phyloP scores from a whole-genome alignment of 2,888 invertebrate genomes.

The Cosmorhoe ocellata region DNA sequence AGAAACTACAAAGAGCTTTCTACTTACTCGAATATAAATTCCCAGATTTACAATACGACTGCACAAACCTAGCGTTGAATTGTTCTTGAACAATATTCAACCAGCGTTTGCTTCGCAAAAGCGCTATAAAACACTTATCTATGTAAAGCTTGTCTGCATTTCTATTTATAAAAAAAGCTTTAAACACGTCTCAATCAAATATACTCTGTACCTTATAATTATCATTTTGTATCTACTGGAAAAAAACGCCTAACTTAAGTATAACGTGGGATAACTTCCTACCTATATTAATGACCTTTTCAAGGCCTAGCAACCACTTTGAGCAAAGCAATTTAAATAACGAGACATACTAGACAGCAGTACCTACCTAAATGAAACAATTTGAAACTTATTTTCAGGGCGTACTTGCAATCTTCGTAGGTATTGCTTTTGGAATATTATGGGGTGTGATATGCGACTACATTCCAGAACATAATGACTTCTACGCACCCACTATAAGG shows the following conservation, averaged over 20 bases:
- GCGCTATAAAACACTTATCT: conserved; percentile 18
- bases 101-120: conserved; percentile 8
- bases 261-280: too few species aligned
- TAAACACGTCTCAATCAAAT: neutral
- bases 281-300: too few species aligned
- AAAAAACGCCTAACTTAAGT: too few species aligned
- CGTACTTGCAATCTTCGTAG: conserved; percentile 64
- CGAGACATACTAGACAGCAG: too few species aligned
- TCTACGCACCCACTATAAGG: conserved; percentile 66
- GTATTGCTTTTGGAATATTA: conserved; percentile 62
- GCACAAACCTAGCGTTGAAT: conserved; percentile 9
- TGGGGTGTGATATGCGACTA: conserved; percentile 68
- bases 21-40: conserved; percentile 12
- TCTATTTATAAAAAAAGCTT: conserved; percentile 5
- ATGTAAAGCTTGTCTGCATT: conserved; percentile 16
- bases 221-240: too few species aligned
- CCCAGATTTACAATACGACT: conserved; percentile 10
- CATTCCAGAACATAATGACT: conserved; percentile 66
- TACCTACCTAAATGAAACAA: too few species aligned
- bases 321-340: too few species aligned
- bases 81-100: conserved; percentile 13
- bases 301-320: too few species aligned
- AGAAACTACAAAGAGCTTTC: conserved; percentile 1
- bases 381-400: conserved; percentile 60
- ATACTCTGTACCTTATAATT: too few species aligned